These are phyloP conservation scores for Pristionchus arcanus DNA, from an alignment of 2,888 invertebrate genomes.

Conservation along the genomic window DNA sequence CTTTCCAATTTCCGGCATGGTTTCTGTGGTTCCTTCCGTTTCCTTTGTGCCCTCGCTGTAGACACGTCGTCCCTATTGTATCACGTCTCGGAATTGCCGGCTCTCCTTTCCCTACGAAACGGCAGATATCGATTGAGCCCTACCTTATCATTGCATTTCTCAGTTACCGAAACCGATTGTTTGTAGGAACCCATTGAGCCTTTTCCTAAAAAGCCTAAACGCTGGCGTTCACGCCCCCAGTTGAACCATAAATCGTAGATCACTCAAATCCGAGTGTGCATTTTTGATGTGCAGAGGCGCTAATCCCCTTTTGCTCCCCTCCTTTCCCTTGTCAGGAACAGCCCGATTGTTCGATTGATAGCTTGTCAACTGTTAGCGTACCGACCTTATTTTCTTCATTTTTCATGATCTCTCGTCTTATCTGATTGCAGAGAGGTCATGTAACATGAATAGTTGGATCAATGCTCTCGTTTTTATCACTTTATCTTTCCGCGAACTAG, in stretches of 20 bases:
- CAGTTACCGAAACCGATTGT: neutral
- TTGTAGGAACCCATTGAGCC: neutral
- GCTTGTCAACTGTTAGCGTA: neutral
- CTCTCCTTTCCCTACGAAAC: neutral
- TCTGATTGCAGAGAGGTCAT: neutral
- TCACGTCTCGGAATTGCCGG: neutral
- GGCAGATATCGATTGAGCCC: no score
- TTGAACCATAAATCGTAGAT: conserved; percentile 37
- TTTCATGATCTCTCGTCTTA: neutral
- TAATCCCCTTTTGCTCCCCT: conserved; percentile 16
- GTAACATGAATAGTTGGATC: neutral
- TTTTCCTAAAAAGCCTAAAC: neutral
- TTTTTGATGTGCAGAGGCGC: neutral
- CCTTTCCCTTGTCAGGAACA: conserved; percentile 26
- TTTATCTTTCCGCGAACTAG: neutral
- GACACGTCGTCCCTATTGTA: neutral
- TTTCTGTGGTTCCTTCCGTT: conserved; percentile 26
- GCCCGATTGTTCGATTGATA: neutral
- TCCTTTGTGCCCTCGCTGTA: neutral
- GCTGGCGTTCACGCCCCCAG: neutral
- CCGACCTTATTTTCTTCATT: neutral
- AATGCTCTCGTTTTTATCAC: neutral
- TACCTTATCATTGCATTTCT: no score
- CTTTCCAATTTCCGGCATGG: neutral
- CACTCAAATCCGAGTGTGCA: conserved; percentile 34